Percentiles rank a stretch among this genome's conserved stretches.
Conservation (phyloP, 2,888 invertebrate species). For the Harpalus rubripes region DNA sequence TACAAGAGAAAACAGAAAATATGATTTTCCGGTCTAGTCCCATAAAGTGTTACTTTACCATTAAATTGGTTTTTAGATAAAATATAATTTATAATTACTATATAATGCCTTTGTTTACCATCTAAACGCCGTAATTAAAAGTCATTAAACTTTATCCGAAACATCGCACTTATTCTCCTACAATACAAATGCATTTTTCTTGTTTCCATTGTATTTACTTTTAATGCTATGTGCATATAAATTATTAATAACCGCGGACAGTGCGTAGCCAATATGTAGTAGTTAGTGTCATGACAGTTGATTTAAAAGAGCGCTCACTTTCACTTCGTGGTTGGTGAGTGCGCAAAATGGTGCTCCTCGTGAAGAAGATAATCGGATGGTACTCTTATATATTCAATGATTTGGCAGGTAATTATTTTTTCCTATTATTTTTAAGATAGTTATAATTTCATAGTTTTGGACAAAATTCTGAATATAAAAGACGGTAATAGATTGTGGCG, state of each 20-base stretch:
- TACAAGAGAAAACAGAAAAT: too few species aligned
- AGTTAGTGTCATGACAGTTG: not conserved
- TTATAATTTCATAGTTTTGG: not conserved
- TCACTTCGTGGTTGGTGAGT: not conserved
- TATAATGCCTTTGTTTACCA: too few species aligned
- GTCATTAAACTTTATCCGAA: too few species aligned
- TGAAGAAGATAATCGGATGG: conserved; percentile 45
- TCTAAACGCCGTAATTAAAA: too few species aligned
- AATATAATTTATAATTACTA: too few species aligned
- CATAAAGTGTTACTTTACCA: too few species aligned
- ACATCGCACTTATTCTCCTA: not conserved
- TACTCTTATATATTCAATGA: conserved; percentile 54
- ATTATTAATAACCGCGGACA: conserved; percentile 12
- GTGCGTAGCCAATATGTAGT: not conserved
- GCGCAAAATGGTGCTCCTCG: conserved; percentile 51
- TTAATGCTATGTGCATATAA: not conserved
- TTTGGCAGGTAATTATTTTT: conserved; percentile 40
- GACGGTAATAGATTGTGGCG: too few species aligned
- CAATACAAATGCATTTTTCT: conserved; percentile 16
- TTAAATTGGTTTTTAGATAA: too few species aligned
- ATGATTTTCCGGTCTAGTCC: too few species aligned
- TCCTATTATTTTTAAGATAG: not conserved
- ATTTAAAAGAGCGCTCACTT: not conserved
- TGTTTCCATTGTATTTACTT: conserved; percentile 4
- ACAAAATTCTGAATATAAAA: not conserved